Conservation (phyloP, 2,113 vertebrate species). For the Ondatra zibethicus region DNA sequence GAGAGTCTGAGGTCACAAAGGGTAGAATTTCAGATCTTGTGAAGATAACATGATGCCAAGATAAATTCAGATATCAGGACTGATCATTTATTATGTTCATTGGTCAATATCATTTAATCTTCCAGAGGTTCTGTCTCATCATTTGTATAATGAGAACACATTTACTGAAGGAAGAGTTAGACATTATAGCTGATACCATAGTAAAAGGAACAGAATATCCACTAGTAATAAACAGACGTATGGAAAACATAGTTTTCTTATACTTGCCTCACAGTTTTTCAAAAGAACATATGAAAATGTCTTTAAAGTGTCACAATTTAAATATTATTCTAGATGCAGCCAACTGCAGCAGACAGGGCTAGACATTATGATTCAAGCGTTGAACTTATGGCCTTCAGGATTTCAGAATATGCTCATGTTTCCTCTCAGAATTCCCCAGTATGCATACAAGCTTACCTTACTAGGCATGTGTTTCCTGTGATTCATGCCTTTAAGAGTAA, state of each 20-base stretch:
- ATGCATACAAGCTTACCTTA: neutral
- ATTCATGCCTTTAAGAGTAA: neutral
- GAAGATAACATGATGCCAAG: neutral
- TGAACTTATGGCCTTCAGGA: neutral
- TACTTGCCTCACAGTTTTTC: neutral
- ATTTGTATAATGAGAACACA: neutral
- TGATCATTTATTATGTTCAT: neutral
- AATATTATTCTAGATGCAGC: neutral
- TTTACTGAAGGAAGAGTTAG: neutral
- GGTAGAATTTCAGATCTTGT: neutral
- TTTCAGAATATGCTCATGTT: neutral
- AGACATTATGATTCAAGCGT: neutral
- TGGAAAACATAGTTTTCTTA: neutral
- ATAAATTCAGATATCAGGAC: neutral
- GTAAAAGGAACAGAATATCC: neutral
- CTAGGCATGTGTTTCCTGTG: neutral
- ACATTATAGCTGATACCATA: neutral
- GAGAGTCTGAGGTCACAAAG: too few relatives aligned
- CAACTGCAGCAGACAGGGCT: neutral
- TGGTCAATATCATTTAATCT: neutral
- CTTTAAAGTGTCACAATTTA: neutral
- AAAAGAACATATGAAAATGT: neutral
- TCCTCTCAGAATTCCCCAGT: neutral
- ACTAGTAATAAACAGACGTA: rapidly evolving
- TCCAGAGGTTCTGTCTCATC: neutral